These are phyloP conservation scores for Lacerta agilis DNA, from an alignment of 2,797 vertebrate species.

Conservation along the genomic window DNA sequence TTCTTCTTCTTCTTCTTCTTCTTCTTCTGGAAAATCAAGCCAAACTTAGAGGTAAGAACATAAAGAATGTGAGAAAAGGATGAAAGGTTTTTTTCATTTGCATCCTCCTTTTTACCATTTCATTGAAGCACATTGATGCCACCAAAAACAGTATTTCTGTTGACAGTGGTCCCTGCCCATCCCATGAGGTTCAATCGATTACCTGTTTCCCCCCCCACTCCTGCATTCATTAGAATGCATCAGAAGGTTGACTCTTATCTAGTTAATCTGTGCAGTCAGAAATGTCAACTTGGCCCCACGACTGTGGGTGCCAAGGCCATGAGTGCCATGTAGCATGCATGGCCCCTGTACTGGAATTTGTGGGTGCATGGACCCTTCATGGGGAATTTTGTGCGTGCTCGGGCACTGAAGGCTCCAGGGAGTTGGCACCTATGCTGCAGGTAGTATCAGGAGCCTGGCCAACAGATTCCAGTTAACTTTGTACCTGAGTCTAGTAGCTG, in stretches of 20 bases:
- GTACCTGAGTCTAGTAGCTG: not conserved
- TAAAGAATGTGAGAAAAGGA: slow-evolving; percentile 3
- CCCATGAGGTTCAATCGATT: not conserved
- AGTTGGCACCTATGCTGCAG: too few species aligned
- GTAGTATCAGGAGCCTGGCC: not conserved
- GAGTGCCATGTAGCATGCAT: too few species aligned
- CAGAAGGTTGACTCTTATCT: not conserved
- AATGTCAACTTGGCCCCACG: too few species aligned
- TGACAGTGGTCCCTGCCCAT: not conserved
- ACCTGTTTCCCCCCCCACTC: not conserved
- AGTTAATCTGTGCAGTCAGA: not conserved
- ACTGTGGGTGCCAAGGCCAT: too few species aligned
- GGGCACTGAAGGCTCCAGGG: too few species aligned
- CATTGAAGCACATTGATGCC: not conserved
- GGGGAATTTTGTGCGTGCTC: too few species aligned
- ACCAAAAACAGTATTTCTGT: not conserved
- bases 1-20: too few species aligned
- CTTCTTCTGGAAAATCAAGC: not conserved
- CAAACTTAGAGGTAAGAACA: not conserved
- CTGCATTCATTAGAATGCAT: not conserved
- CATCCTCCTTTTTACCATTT: not conserved
- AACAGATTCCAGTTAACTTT: not conserved
- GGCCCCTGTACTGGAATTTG: too few species aligned
- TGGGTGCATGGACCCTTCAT: too few species aligned
- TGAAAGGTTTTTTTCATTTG: not conserved